Evolutionary conservation across 2,113 vertebrate genomes (phyloP), one percentile per base, ranked within the genome.

Genomic region (Anhinga anhinga): DNA sequence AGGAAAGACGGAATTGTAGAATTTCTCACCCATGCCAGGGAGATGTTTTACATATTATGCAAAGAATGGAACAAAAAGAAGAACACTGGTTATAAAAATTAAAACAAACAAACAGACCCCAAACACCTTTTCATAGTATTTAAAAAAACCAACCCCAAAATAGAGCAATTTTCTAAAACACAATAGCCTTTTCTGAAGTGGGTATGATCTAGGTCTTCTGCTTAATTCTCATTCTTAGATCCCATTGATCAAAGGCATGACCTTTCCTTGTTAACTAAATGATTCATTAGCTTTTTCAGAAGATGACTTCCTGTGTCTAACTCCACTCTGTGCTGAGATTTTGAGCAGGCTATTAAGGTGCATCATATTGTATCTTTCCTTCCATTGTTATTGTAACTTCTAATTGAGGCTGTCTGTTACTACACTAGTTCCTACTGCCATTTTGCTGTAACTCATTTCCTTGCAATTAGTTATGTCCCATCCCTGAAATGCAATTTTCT

Each of bases 401-500:
- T 96, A 97, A 96, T 94, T 93, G 95, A 96, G 36, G 11, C 71
- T 96, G 78, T 90, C 91, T 97, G 76, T 95, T 95, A 72, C 96
- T 96, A 80, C 22, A 11, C 40, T 70, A 38, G 49, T 74, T 96
- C 70, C 62, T 89, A 58, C 38, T 82, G 40, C 70, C 8, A 23
- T 91, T 95, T 96, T 15, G 5, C 74, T 95, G 38, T 94, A 95
- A 97, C 72, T 94, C 53, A 59, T 97, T 96, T 97, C 53, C 86
- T 90, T 78, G 78, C 96, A 92, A 91, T 88, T 97, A 94, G 50
- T 30, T 95, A 45, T 79, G 76, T 74, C 76, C 88, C 44, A 47
- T 96, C 53, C 67, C 83, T 90, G 93, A 98, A 96, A 93, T 86
- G 69, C 58, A 81, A 34, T 96, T 98, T 96, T 98, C 66, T 93